Conservation (phyloP, 37 sponge, comb jelly and placozoan species). For the Spongia lamella region DNA sequence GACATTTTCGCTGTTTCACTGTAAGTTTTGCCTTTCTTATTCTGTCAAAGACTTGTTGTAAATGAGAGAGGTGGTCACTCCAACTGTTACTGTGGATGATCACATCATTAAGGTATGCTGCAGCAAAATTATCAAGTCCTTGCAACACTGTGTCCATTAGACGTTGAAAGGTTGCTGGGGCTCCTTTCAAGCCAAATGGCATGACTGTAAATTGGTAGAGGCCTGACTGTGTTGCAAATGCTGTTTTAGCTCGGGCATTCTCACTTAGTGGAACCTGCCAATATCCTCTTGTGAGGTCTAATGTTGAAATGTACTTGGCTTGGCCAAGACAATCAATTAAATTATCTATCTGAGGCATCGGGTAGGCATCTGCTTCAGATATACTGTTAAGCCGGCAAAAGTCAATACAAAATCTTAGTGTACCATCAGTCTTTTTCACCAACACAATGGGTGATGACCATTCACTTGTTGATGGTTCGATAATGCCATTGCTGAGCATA, state of each 20-base stretch:
- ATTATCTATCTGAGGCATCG: constrained; percentile 63
- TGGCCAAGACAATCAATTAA: constrained; percentile 51
- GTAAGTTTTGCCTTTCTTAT: constrained; percentile 42
- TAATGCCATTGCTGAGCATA: constrained; percentile 30
- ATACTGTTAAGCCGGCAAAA: constrained; percentile 49
- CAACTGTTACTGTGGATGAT: constrained; percentile 34
- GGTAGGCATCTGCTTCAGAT: constrained; percentile 50
- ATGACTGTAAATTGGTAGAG: constrained; percentile 60
- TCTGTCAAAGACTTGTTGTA: constrained; percentile 18
- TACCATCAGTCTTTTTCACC: constrained; percentile 42
- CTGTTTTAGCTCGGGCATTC: too few relatives aligned
- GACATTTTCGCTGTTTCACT: constrained; percentile 48
- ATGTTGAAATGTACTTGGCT: constrained; percentile 33
- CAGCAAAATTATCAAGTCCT: constrained; percentile 17
- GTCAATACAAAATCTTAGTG: constrained; percentile 52
- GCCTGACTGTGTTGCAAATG: constrained; percentile 59
- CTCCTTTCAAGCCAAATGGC: constrained; percentile 72
- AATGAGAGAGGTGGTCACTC: constrained; percentile 44
- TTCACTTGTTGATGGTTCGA: constrained; percentile 32
- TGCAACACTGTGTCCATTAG: constrained; percentile 56
- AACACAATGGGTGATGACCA: constrained; percentile 42
- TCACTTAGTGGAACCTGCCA: constrained; percentile 51
- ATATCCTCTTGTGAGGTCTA: too few relatives aligned
- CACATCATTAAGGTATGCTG: constrained; percentile 58
- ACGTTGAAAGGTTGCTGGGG: constrained; percentile 68